Conservation (phyloP, 2,888 invertebrate species). For the Autographa pulchrina region DNA sequence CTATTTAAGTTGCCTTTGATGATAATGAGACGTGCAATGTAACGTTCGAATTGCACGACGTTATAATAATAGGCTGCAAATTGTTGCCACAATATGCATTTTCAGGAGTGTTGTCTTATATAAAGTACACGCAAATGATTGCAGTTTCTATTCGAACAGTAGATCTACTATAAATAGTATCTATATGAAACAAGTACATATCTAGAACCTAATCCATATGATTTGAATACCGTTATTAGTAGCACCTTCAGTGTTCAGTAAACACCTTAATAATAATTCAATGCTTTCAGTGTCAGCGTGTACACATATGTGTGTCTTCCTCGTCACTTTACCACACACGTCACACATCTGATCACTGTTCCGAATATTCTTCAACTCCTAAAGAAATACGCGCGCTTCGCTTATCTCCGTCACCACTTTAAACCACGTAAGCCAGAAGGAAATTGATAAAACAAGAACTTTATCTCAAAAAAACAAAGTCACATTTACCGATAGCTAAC, state of each 20-base stretch:
- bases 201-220: neutral
- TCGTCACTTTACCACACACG: neutral
- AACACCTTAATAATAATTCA: conserved; percentile 2
- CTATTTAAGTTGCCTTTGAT: conserved; percentile 41
- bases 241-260: neutral
- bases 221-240: neutral
- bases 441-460: neutral
- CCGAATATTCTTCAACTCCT: neutral
- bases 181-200: neutral
- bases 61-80: conserved; percentile 19
- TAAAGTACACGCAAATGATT: too few relatives aligned
- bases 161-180: neutral
- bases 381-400: neutral
- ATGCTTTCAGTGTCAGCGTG: conserved; percentile 1
- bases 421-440: neutral
- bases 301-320: neutral
- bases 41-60: conserved; percentile 15
- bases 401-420: neutral
- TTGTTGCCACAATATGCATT: neutral
- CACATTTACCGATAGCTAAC: conserved; percentile 13
- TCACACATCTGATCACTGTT: neutral
- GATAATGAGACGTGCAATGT: conserved; percentile 41
- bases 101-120: neutral
- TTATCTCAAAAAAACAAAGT: neutral
- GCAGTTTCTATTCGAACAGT: neutral